Evolutionary conservation across 2,888 invertebrate genomes (phyloP), one percentile per base, ranked within the genome.

Genomic region (Cactoblastis cactorum): DNA sequence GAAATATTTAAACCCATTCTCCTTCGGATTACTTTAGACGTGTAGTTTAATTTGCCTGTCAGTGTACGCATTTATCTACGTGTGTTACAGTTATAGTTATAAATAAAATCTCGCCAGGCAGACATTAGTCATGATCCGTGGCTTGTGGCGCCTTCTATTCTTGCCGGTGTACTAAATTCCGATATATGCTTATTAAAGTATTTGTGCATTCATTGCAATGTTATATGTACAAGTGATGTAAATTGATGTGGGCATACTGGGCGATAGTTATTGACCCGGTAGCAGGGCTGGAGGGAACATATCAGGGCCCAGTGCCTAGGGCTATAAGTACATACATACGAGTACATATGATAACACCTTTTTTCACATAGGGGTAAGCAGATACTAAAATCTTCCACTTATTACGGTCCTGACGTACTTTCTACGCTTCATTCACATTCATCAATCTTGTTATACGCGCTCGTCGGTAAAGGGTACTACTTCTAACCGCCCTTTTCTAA

Each of bases 1-100:
- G 49, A 49, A 49, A 49, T 49, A 49, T 49, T n/a, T 39, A 49
- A 39, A 28, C 37, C 48, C 45, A 49, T 52, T 50, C 39, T 39
- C 50, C 34, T 33, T 38, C 17, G 34, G 37, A 50, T 49, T 51
- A 52, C 48, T 37, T 43, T 28, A 58, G 60, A 63, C 67, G 58
- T 64, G 58, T 60, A 63, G 65, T 63, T 70, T 67, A 70, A 68
- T 69, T 68, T 71, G 66, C 61, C 67, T 63, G 59, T 60, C 57
- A 73, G 67, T 69, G 64, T 67, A 70, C 58, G 62, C 78, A 80
- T 82, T 79, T 74, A 76, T 82, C 80, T 76, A 59, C 69, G 74
- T 77, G 65, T 74, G 79, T 71, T 80, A 81, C 83, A 75, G 80
- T 82, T 83, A 83, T 67, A 70, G 73, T 71, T 78, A 80, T 83